Percentiles rank a stretch among this genome's conserved stretches.
Conservation (phyloP, 2,113 vertebrate genomes). For the Percopsis transmontana region DNA sequence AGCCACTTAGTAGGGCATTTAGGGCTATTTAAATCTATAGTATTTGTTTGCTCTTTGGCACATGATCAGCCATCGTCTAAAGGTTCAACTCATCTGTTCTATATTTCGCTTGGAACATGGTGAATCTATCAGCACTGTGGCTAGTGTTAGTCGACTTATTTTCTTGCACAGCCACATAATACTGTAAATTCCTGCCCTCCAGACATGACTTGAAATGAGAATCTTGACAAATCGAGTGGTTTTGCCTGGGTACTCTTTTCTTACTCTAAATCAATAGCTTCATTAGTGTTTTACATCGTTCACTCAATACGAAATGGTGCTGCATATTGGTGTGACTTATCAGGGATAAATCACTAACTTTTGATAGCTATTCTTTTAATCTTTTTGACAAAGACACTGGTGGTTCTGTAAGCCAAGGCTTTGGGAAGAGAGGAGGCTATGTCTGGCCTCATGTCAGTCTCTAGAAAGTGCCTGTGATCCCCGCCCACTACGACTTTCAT, state of each 20-base stretch:
- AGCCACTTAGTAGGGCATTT: slow-evolving; percentile 39
- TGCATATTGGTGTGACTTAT: not conserved
- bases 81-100: not conserved
- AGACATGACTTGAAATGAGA: not conserved
- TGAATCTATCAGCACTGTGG: slow-evolving; percentile 3
- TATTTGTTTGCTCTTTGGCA: slow-evolving; percentile 6
- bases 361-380: not conserved
- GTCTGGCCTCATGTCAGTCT: not conserved
- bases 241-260: no score
- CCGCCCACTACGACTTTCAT: not conserved
- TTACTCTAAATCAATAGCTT: no score
- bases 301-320: not conserved
- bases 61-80: not conserved
- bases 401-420: not conserved
- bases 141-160: not conserved
- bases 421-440: not conserved
- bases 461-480: not conserved
- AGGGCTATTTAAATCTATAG: slow-evolving; percentile 26
- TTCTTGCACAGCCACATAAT: not conserved
- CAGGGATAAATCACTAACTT: not conserved
- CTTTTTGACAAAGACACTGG: not conserved
- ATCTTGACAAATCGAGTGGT: no score
- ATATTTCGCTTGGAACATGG: slow-evolving; percentile 7
- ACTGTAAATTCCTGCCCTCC: not conserved
- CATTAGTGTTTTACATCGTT: no score